Evolutionary conservation across 2,113 vertebrate genomes (phyloP), one percentile per base, ranked within the genome.

Genomic region (Furnarius figulus): DNA sequence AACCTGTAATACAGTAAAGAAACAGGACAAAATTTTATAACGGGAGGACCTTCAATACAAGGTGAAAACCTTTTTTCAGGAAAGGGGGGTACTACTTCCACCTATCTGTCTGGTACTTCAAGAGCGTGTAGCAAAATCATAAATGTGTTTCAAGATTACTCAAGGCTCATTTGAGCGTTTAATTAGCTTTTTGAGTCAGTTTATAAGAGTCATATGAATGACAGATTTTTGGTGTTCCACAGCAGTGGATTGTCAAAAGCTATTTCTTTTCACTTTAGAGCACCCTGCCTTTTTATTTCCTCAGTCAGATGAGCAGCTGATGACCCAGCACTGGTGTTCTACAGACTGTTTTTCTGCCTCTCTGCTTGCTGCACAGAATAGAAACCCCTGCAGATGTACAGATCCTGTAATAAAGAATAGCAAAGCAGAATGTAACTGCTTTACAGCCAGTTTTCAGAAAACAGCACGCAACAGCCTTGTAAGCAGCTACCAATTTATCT

Each of bases 211-310:
- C 56, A 67, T 67, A 77, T n/a, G 72, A 93, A 95, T 86, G 88
- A 83, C 68, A 95, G 85, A 75, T 93, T 93, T 90, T 90, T 86
- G 55, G 25, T 84, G 67, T 90, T 94, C 88, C 79, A 92, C 79
- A 83, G 77, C 59, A 84, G 42, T 39, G 28, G 59, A 90, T 61
- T 94, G 85, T 94, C 86, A 92, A 81, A 97, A 94, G 73, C 89
- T 81, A 87, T 96, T 95, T 71, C 80, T 95, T 95, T 91, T 87
- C 84, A 63, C 46, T 97, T 92, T 89, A 77, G 49, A 92, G 47
- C 68, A 81, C 52, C 33, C 59, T 66, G 85, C 50, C 63, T 87
- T 94, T 94, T 95, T 88, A 92, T 93, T 93, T 97, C 52, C 59
- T 92, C 91, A 73, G 85, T 92, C 79, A 81, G 63, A 90, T 50